Conservation (phyloP, 2,113 vertebrate genomes). For the Ceyx cyanopectus region DNA sequence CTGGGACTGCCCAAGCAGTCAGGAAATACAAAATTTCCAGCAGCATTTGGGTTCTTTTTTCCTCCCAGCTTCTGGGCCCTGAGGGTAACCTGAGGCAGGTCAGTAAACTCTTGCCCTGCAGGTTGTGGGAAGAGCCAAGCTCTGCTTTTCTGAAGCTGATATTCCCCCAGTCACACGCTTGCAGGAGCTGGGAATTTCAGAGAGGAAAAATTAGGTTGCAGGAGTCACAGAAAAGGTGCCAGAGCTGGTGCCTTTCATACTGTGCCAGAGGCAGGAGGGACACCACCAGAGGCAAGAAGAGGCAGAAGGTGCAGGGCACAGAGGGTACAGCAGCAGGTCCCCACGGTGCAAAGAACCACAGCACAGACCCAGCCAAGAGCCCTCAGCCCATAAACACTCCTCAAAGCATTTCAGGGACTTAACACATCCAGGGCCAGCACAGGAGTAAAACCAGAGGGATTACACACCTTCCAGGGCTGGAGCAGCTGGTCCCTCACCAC, state of each 20-base stretch:
- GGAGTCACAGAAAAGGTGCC: not conserved
- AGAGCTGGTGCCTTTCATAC: rapidly evolving
- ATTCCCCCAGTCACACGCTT: not conserved
- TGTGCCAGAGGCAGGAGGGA: not conserved
- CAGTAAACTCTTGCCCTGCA: not conserved
- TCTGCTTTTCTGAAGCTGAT: not conserved
- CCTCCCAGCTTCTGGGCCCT: not conserved
- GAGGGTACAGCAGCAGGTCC: rapidly evolving
- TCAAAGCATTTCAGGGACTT: not conserved
- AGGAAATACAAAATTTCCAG: not conserved
- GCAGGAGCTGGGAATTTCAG: not conserved
- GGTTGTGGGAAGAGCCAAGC: rapidly evolving
- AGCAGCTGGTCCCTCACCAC: not conserved
- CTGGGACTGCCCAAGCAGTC: not conserved
- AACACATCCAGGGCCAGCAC: rapidly evolving
- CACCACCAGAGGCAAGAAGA: rapidly evolving
- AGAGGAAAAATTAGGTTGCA: not conserved
- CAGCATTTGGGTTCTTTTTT: not conserved
- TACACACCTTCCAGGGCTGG: not conserved
- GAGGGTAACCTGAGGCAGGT: not conserved
- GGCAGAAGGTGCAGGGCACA: not conserved
- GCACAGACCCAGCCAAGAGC: not conserved
- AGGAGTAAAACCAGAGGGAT: not conserved
- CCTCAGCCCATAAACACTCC: rapidly evolving
- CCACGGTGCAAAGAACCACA: rapidly evolving